Evolutionary conservation across 1,140 invertebrate species (phyloP).

Genomic region (Drosophila eugracilis): DNA sequence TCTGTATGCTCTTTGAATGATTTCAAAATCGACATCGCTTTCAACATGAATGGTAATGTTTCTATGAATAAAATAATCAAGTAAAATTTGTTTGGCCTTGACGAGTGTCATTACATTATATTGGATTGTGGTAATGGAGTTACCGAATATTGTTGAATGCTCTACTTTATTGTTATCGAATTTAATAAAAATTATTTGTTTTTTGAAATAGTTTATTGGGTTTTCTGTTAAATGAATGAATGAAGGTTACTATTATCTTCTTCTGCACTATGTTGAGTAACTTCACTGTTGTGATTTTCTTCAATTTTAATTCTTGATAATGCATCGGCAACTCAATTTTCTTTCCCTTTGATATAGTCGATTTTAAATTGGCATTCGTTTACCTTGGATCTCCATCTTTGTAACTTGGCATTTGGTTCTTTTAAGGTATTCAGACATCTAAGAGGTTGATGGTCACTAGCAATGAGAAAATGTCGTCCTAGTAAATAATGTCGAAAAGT

Average conservation of each 20-base stretch:
- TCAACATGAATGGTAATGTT: no score
- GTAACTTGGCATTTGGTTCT: no score
- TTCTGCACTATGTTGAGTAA: no score
- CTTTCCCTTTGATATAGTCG: no score
- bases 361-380: no score
- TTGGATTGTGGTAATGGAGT: not conserved
- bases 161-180: not conserved
- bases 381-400: no score
- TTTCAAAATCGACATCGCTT: not conserved
- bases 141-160: not conserved
- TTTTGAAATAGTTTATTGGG: not conserved
- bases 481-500: not conserved
- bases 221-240: no score
- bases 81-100: not conserved
- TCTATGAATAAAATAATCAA: not conserved
- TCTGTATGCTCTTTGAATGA: not conserved
- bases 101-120: not conserved
- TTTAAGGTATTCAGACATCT: slow-evolving; percentile 5
- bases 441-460: no score
- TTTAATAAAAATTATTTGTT: not conserved
- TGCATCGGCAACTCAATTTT: no score
- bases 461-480: not conserved
- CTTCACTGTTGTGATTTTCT: no score
- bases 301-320: no score
- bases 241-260: no score